These are phyloP conservation scores for Ardeotis arabs DNA, from an alignment of 2,113 vertebrate genomes.

Conservation along the genomic window DNA sequence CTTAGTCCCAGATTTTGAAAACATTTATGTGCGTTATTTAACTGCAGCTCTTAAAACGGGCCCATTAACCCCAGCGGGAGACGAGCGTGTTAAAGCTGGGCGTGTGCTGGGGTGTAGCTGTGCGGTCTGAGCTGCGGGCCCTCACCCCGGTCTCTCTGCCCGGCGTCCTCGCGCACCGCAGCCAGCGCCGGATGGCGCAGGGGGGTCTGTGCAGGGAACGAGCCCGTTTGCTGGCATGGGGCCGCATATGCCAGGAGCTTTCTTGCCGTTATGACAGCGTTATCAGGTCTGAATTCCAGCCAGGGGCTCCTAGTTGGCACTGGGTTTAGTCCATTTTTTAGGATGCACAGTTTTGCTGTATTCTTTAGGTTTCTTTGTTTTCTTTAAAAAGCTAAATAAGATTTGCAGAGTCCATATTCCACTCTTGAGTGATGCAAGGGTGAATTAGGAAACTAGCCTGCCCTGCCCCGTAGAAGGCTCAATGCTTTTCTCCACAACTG, in stretches of 20 bases:
- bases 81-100: background rate
- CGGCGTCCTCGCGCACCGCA: accelerated
- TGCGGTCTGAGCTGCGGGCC: background rate
- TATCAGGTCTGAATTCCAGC: background rate
- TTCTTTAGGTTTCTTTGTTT: background rate
- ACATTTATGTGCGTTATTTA: accelerated
- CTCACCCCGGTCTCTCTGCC: background rate
- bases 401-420: background rate
- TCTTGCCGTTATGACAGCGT: background rate
- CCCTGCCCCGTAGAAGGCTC: background rate
- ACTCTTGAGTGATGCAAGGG: background rate
- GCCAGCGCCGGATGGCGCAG: background rate
- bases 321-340: background rate
- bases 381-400: background rate
- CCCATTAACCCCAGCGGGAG: accelerated
- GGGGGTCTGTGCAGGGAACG: background rate
- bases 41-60: background rate
- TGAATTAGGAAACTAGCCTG: background rate
- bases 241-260: background rate
- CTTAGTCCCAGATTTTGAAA: background rate
- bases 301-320: background rate
- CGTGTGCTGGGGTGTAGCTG: background rate
- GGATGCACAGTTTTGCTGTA: background rate
- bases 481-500: background rate
- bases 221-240: background rate